Base-by-base conservation (phyloP, 2,888 invertebrate species). In the Polyommatus iphigenia region DNA sequence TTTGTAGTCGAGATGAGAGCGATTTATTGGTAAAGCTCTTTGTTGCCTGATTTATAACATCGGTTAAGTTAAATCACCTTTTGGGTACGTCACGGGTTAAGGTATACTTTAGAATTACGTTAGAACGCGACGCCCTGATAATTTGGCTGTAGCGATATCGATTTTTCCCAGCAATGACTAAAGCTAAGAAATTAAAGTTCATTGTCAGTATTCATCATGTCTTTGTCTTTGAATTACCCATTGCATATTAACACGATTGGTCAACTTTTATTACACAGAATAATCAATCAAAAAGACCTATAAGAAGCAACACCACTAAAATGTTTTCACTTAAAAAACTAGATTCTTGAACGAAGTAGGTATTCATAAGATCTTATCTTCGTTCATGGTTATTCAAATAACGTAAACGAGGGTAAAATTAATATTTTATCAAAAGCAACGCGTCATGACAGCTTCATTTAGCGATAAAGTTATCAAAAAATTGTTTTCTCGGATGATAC, bases 371-470 rank as follows among this genome's bases (percentile, higher is more conserved):
- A 29, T 1, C 67, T 67, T 67, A 67, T 67, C 67, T 29, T 67
- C 29, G 24, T 13, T 67, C 13, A 32, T 67, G 67, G 18, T 18
- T 67, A 67, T 67, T 32, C 18, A 32, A 32, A 67, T 67, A 15
- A 67, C 32, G 13, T n/a, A 41, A 72, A 72, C 36, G 36, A 10
- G 72, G 36, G 41, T 72, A 18, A 72, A 72, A 72, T 72, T 72
- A 71, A 77, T 41, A 67, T 46, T 24, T 72, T 57, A 77, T 77
- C 50, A 75, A 78, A 78, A 78, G 59, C 50, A 24, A 20, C 6
- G 29, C 57, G 78, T 78, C 76, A 78, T 78, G 75, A 29, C 75
- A 76, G 75, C 41, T 76, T 78, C 73, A 67, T 78, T 78, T 76
- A 46, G 24, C 75, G 75, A 78, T 78, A 78, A 78, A 29, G 7